These are phyloP conservation scores for Hydropsyche betteni DNA, from an alignment of 2,888 invertebrate genomes.

Conservation along the genomic window DNA sequence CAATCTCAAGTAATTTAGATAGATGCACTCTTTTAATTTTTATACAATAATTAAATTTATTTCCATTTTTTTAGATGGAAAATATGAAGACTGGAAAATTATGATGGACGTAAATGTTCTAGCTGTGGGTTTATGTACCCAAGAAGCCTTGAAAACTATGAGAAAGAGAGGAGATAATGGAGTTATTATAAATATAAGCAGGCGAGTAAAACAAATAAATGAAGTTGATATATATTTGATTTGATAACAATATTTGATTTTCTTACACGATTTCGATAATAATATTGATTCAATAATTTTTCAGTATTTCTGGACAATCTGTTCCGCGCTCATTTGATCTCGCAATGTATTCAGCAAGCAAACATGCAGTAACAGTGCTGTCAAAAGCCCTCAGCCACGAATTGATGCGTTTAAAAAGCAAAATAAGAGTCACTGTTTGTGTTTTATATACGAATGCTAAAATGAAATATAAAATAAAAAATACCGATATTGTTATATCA, in stretches of 20 bases:
- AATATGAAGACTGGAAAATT: slow-evolving; percentile 55
- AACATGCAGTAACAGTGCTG: not conserved
- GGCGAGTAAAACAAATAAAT: slow-evolving; percentile 57
- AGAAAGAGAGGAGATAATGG: slow-evolving; percentile 62
- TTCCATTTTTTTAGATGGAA: slow-evolving; percentile 20
- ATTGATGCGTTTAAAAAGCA: slow-evolving; percentile 8
- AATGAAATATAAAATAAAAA: not conserved
- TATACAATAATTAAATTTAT: not conserved
- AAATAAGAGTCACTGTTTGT: slow-evolving; percentile 52
- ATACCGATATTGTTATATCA: not conserved
- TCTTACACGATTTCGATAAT: too few species aligned
- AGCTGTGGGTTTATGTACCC: slow-evolving; percentile 65
- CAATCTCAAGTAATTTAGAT: not conserved
- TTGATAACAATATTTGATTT: too few species aligned
- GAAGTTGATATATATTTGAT: not conserved
- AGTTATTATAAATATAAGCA: slow-evolving; percentile 70
- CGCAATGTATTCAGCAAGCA: not conserved
- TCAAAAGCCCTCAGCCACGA: not conserved
- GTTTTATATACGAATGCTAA: not conserved
- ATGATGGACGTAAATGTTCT: slow-evolving; percentile 66
- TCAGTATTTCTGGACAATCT: not conserved
- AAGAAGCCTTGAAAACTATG: slow-evolving; percentile 64
- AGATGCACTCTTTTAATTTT: not conserved
- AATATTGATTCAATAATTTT: not conserved
- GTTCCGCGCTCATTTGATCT: not conserved